A percentile compares a stretch with the other conserved stretches of the same genome.
Evolutionary conservation across 2,888 invertebrate genomes (phyloP).

Genomic region (Nipponacmea schrenckii): DNA sequence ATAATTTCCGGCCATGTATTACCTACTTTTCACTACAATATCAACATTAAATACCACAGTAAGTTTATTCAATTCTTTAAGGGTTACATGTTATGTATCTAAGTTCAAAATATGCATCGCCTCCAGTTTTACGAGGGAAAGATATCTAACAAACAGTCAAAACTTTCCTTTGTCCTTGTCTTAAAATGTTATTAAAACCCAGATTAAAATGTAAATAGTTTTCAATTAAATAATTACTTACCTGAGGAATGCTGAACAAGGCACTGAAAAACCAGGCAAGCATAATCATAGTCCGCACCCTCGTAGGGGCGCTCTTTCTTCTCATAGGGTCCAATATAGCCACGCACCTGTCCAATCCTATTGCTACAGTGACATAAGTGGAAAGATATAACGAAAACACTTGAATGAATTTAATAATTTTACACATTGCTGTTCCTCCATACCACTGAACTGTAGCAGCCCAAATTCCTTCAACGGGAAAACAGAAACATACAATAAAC

Average conservation of each 20-base stretch:
- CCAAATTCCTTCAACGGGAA: conserved; percentile 85
- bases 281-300: conserved; percentile 72
- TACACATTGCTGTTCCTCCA: conserved; percentile 81
- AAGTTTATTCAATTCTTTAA: no score
- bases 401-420: conserved; percentile 83
- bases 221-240: conserved; percentile 69
- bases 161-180: no score
- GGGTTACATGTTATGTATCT: no score
- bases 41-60: no score
- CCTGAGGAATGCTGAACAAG: conserved; percentile 84
- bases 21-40: no score
- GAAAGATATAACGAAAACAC: conserved; percentile 84
- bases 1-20: no score
- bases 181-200: no score
- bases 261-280: conserved; percentile 80
- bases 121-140: no score
- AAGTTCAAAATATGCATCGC: no score
- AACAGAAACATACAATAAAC: conserved; percentile 83
- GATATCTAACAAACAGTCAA: no score
- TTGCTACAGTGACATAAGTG: conserved; percentile 83
- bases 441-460: conserved; percentile 83
- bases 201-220: no score
- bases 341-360: conserved; percentile 84
- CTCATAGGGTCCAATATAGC: conserved; percentile 78
- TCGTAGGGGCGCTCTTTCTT: conserved; percentile 73